Percentiles rank a stretch among this genome's conserved stretches.
These are phyloP conservation scores for Dendrolimus punctatus DNA, from an alignment of 1,140 invertebrate genomes.

Conservation along the genomic window DNA sequence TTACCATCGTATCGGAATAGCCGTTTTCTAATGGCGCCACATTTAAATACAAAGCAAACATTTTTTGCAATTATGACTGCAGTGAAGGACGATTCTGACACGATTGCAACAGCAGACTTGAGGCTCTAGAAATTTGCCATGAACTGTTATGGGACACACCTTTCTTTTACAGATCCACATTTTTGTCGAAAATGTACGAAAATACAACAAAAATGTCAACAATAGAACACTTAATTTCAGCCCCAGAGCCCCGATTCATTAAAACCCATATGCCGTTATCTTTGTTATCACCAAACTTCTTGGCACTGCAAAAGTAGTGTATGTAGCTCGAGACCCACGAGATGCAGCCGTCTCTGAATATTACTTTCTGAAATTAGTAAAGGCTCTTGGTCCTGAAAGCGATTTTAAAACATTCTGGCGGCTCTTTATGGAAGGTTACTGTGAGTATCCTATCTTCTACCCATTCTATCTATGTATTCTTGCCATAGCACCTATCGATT, in stretches of 20 bases:
- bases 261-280: slow-evolving; percentile 82
- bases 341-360: slow-evolving; percentile 87
- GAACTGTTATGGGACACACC: too few species aligned
- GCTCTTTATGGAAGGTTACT: slow-evolving; percentile 78
- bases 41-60: too few species aligned
- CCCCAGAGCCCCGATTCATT: slow-evolving; percentile 71
- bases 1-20: too few species aligned
- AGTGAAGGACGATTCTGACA: too few species aligned
- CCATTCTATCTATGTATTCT: too few species aligned
- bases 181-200: background rate
- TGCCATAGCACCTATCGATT: too few species aligned
- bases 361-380: slow-evolving; percentile 73
- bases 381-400: slow-evolving; percentile 76
- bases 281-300: slow-evolving; percentile 71
- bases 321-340: slow-evolving; percentile 81
- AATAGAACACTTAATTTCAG: background rate
- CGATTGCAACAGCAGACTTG: too few species aligned
- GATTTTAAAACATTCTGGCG: slow-evolving; percentile 81
- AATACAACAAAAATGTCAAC: slow-evolving; percentile 2
- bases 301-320: slow-evolving; percentile 74
- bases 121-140: too few species aligned
- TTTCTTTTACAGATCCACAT: background rate
- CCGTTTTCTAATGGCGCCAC: too few species aligned
- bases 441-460: slow-evolving; percentile 54
- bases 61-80: too few species aligned